Evolutionary conservation across 2,888 invertebrate genomes (phyloP).

Genomic region (Dicyrtomina minuta): DNA sequence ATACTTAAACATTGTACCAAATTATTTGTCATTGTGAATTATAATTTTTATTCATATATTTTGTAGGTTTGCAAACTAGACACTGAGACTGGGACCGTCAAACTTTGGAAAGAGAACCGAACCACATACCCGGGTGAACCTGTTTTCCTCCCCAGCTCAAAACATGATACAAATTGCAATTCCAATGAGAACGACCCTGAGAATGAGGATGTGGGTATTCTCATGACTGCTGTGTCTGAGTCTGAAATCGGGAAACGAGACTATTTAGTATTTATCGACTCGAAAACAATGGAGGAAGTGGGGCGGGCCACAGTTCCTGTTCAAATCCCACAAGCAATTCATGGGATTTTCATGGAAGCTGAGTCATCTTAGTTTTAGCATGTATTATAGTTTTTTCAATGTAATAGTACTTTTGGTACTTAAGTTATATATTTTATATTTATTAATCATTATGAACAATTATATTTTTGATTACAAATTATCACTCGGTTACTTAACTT

Average conservation of each 20-base stretch:
- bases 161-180: conserved; percentile 46
- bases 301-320: conserved; percentile 55
- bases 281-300: conserved; percentile 56
- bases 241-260: conserved; percentile 51
- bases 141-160: conserved; percentile 58
- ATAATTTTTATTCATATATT: no score
- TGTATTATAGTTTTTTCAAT: no score
- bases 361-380: no score
- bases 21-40: no score
- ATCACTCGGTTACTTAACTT: no score
- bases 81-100: conserved; percentile 55
- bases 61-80: conserved; percentile 58
- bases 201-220: conserved; percentile 59
- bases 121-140: conserved; percentile 58
- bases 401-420: no score
- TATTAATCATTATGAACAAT: no score
- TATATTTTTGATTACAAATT: no score
- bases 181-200: conserved; percentile 49
- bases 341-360: conserved; percentile 51
- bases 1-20: no score
- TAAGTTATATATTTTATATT: no score
- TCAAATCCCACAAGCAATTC: conserved; percentile 55
- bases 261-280: conserved; percentile 57
- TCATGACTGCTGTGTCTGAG: conserved; percentile 55
- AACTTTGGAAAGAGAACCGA: conserved; percentile 56